Evolutionary conservation across 2,888 invertebrate genomes (phyloP), one percentile per base, ranked within the genome.

Genomic region (Drosophila rellima): DNA sequence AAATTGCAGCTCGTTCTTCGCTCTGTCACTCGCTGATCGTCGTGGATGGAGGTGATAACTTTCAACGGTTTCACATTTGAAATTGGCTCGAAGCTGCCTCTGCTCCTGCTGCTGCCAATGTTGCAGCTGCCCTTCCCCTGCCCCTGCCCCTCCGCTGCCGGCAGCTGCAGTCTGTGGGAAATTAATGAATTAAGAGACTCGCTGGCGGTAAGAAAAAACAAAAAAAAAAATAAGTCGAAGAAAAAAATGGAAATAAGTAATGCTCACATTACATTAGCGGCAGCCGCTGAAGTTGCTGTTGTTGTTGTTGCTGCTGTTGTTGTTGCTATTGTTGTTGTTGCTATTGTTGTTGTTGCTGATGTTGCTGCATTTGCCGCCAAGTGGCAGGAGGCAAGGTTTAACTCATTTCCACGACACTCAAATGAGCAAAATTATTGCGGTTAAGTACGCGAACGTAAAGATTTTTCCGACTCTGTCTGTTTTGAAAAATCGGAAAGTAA

Each of bases 351-450:
- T 54, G 50, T 20, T 40, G 37, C 17, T 52, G 70, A n/a, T 47
- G 71, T 31, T 23, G 54, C 15, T 50, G 70, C 37, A 31, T 59
- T 77, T 80, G 78, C 82, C 64, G 78, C 74, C 74, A 72, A 67
- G 69, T 56, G 79, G 79, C 64, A 84, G 69, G 60, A 78, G 69
- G 69, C 75, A 66, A 79, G 82, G 82, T 82, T 83, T 88, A 89
- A 86, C 86, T 86, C 90, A 86, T 86, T 86, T 86, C 86, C 86
- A 86, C 86, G 86, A 86, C 90, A 89, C 87, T 86, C 86, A 88
- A 89, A 89, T 86, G 86, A 83, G 89, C 83, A 86, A 89, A 86
- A 86, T 86, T 89, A 83, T 86, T 86, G 86, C 90, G 86, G 86
- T 89, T 85, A 85, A 85, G 84, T 84, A 84, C 84, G 81, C 88